Percentiles rank a stretch among this genome's conserved stretches.
Evolutionary conservation across 1,140 invertebrate species (phyloP).

Genomic region (Conopomorpha cramerella): DNA sequence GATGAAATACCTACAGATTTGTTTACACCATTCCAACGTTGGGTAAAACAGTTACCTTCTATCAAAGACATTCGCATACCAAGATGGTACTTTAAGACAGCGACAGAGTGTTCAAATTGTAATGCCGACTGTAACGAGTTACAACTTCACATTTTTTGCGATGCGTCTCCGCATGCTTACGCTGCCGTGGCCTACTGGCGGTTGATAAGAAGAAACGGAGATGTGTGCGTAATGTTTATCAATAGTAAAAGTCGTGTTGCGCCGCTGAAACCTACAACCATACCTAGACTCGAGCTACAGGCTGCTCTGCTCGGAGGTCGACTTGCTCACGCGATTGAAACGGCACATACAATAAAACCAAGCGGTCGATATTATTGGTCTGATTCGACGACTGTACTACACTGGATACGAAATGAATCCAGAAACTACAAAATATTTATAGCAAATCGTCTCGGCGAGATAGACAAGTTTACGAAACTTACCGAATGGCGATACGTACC

Average conservation of each 20-base stretch:
- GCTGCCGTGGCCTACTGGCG: constrained; percentile 8
- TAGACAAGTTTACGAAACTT: constrained; percentile 8
- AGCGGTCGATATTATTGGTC: constrained; percentile 5
- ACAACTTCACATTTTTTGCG: constrained; percentile 15
- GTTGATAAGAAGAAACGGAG: constrained; percentile 2
- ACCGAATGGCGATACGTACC: constrained; percentile 10
- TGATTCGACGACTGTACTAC: constrained; percentile 12
- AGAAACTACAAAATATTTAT: constrained; percentile 10
- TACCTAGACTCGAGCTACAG: constrained; percentile 18
- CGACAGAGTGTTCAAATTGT: no score
- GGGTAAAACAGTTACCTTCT: not conserved
- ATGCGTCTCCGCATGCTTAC: constrained; percentile 12
- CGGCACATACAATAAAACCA: constrained; percentile 1
- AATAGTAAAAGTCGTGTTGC: constrained; percentile 16
- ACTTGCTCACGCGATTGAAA: constrained; percentile 9
- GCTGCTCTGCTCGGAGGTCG: constrained; percentile 20
- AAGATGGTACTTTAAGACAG: not conserved
- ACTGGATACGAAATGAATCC: constrained; percentile 14
- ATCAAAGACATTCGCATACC: not conserved
- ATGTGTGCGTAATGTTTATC: not conserved
- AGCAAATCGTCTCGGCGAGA: constrained; percentile 9
- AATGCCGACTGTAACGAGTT: not conserved
- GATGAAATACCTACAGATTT: constrained; percentile 2
- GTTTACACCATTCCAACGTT: not conserved
- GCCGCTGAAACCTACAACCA: constrained; percentile 14